phyloP scores from a whole-genome alignment of 2,113 vertebrate species.

The Lepus timidus region DNA sequence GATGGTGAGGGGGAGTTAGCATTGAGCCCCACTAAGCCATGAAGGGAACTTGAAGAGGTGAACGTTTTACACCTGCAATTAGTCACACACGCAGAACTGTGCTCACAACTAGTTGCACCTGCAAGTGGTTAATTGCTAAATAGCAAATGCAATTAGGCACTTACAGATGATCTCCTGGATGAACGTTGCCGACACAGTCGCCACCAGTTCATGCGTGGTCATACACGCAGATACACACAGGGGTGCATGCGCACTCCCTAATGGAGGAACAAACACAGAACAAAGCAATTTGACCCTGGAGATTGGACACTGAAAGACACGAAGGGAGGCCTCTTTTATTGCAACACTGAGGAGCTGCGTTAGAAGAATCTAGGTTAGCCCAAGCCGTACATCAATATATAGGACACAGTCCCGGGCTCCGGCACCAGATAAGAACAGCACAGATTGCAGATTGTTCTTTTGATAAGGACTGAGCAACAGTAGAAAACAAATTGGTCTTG shows the following conservation, averaged over 20 bases:
- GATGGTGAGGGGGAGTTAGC: conserved; percentile 62
- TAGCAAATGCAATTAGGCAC: conserved; percentile 80
- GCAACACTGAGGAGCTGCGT: background rate
- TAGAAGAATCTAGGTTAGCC: conserved; percentile 66
- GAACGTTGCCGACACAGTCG: conserved; percentile 54
- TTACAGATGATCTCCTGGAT: conserved; percentile 66
- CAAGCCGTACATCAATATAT: conserved; percentile 40
- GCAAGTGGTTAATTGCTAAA: conserved; percentile 81
- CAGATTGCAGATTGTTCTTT: conserved; percentile 63
- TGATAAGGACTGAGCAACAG: conserved; percentile 65
- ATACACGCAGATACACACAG: rapidly evolving
- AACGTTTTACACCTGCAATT: conserved; percentile 81
- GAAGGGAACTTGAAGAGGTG: conserved; percentile 72
- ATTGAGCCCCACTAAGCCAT: conserved; percentile 67
- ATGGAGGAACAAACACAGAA: background rate
- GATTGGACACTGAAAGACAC: conserved; percentile 32
- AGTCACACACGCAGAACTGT: conserved; percentile 76
- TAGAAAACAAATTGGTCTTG: conserved; percentile 68
- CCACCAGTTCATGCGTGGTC: background rate
- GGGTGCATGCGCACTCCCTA: too few relatives aligned
- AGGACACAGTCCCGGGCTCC: conserved; percentile 50
- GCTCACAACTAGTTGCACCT: conserved; percentile 81
- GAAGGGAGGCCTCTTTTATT: conserved; percentile 28
- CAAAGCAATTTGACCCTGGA: conserved; percentile 6
- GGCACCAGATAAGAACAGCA: conserved; percentile 48